phyloP scores from a whole-genome alignment of 2,888 invertebrate species.

The Eupeodes latifasciatus region DNA sequence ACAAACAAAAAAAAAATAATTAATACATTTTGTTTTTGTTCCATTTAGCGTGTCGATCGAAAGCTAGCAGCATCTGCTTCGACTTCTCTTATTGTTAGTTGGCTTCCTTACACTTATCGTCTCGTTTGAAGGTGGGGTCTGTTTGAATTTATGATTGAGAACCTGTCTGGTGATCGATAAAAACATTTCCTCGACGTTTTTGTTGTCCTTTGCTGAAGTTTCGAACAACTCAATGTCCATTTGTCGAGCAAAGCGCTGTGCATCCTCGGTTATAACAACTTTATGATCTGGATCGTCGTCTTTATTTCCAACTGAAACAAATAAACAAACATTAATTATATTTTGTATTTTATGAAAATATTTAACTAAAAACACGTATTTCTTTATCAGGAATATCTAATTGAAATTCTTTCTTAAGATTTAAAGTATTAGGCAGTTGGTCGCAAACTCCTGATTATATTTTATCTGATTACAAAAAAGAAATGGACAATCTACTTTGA shows the following conservation, averaged over 20 bases:
- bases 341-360: too few species aligned
- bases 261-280: constrained; percentile 98
- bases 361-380: too few species aligned
- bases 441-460: too few species aligned
- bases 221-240: constrained; percentile 99
- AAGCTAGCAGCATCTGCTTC: constrained; percentile 83
- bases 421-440: too few species aligned
- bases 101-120: constrained; percentile 81
- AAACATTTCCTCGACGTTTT: constrained; percentile 99
- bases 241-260: constrained; percentile 97
- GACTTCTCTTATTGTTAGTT: constrained; percentile 81
- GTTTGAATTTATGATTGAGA: constrained; percentile 83
- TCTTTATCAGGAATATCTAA: too few species aligned
- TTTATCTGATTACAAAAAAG: too few species aligned
- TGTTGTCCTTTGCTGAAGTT: constrained; percentile 99
- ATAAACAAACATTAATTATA: background rate
- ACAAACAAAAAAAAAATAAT: constrained; percentile 48
- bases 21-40: constrained; percentile 43
- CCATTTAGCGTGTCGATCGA: constrained; percentile 47
- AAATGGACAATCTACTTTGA: too few species aligned
- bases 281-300: constrained; percentile 97
- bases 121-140: constrained; percentile 82
- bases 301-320: constrained; percentile 95
- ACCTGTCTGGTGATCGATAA: constrained; percentile 87
- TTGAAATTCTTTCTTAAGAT: too few species aligned